A percentile compares a stretch with the other conserved stretches of the same genome.
Conservation (phyloP, 2,113 vertebrate genomes). For the Campylomormyrus tamandua region DNA sequence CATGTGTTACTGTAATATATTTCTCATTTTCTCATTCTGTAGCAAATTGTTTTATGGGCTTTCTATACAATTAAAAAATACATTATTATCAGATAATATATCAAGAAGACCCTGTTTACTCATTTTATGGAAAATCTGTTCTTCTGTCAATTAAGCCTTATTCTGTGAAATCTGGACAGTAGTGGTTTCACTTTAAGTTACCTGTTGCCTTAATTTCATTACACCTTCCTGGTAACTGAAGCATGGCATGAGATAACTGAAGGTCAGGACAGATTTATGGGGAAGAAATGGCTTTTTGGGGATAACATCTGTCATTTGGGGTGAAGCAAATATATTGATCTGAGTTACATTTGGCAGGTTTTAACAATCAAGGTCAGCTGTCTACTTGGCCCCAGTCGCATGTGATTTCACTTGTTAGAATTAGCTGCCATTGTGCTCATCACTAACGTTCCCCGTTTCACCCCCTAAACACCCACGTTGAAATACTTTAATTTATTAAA, state of each 20-base stretch:
- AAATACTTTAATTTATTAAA: slow-evolving; percentile 47
- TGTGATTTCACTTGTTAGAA: slow-evolving; percentile 44
- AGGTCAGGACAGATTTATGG: neutral
- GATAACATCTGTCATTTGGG: slow-evolving; percentile 38
- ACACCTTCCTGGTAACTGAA: neutral
- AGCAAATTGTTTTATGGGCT: neutral
- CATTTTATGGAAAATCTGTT: neutral
- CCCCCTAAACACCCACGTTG: slow-evolving; percentile 21
- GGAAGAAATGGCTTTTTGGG: slow-evolving; percentile 42
- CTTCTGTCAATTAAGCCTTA: neutral
- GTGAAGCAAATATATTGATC: neutral
- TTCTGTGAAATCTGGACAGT: neutral
- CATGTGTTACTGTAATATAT: neutral
- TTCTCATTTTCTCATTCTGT: neutral
- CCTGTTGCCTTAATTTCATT: neutral
- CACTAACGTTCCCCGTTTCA: slow-evolving; percentile 18
- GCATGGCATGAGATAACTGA: neutral
- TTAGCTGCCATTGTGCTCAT: neutral
- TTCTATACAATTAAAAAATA: neutral
- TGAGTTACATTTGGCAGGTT: slow-evolving; percentile 4
- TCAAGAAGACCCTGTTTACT: neutral
- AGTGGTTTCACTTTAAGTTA: neutral
- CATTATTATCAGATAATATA: neutral
- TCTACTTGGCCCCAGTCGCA: neutral
- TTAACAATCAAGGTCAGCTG: neutral